Evolutionary conservation across 2,888 invertebrate genomes (phyloP), one percentile per base, ranked within the genome.

Genomic region (Spialia ferax): DNA sequence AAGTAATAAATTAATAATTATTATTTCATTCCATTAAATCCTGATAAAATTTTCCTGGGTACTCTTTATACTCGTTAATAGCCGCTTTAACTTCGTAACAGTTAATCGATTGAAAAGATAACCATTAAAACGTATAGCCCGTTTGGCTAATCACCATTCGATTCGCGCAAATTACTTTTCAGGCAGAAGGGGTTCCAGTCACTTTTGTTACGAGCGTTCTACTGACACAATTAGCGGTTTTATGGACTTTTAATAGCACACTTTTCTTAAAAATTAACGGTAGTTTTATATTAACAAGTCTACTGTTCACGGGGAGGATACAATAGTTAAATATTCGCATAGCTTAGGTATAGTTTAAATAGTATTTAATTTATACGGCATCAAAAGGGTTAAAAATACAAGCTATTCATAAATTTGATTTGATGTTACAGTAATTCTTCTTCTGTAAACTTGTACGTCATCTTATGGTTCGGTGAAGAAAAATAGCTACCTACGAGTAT

Each of bases 111-210:
- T 63, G 69, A 66, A 61, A 68, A 62, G 63, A 69, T 70, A 61
- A 64, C 65, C 61, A 73, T 71, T 69, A 71, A 73, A 71, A 69
- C 66, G 68, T 69, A 66, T 66, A 52, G 60, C 52, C 48, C 63
- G 68, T 71, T 70, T 63, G 65, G 71, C 69, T 71, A 71, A 73
- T 70, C 69, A 69, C 59, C 59, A 68, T 55, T 32, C 32, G 70
- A 71, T 70, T 68, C 59, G 35, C 52, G 35, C 52, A 65, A 65
- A 65, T 59, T 59, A 59, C 59, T 66, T 66, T 60, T 23, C 29
- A 59, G 55, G 18, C 59, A 54, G 52, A 59, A 59, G 52, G 63
- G 42, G 59, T 52, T 59, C 52, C 38, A 48, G 23, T 38, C 26
- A 23, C 55, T 56, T 56, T 56, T 62, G 50, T 54, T 62, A 23